A percentile compares a stretch with the other conserved stretches of the same genome.
Conservation (phyloP, 2,888 invertebrate genomes). For the Aphodius sticticus region DNA sequence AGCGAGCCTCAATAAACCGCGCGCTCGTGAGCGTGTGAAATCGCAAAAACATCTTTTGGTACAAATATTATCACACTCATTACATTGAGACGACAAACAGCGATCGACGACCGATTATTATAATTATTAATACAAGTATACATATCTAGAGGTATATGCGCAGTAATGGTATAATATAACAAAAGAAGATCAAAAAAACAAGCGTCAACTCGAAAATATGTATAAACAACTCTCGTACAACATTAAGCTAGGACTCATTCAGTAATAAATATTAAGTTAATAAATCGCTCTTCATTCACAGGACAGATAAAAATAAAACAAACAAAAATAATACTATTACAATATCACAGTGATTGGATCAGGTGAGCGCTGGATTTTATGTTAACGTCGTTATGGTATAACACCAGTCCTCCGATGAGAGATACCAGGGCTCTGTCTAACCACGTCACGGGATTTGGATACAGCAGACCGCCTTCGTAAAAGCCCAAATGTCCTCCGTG, state of each 20-base stretch:
- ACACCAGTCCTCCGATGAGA: conserved; percentile 76
- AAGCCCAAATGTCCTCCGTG: conserved; percentile 96
- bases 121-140: background rate
- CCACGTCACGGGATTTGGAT: conserved; percentile 93
- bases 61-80: background rate
- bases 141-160: background rate
- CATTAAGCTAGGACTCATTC: background rate
- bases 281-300: background rate
- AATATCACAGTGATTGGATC: conserved; percentile 34
- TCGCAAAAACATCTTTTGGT: background rate
- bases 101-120: background rate
- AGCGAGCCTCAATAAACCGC: background rate
- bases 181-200: background rate
- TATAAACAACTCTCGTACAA: background rate
- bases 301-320: background rate
- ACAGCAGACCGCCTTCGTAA: conserved; percentile 88
- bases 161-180: background rate
- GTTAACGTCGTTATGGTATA: conserved; percentile 57
- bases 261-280: background rate
- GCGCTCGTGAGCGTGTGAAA: background rate
- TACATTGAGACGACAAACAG: background rate
- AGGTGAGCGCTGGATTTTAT: conserved; percentile 44
- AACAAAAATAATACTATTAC: conserved; percentile 27
- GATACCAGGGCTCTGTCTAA: conserved; percentile 88
- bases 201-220: background rate